Base-by-base conservation (phyloP, 2,113 vertebrate species). In the Hystrix brachyura region DNA sequence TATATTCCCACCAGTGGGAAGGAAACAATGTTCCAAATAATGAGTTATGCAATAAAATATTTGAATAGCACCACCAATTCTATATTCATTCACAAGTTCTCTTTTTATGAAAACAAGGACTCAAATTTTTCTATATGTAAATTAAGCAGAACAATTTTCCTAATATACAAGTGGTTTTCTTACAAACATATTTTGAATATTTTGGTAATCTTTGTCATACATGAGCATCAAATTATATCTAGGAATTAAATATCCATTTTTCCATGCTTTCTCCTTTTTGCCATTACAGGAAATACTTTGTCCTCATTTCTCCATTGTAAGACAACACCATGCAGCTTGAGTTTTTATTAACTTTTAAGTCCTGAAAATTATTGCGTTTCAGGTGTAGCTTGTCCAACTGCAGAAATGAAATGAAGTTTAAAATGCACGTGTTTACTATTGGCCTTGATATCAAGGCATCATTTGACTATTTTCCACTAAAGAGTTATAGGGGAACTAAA, bases 381-480 rank as follows among this genome's bases (percentile, higher is more conserved):
- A 46, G 5, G 95, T 93, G 93, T 53, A 95, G n/a, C 32, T 87
- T 84, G 29, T 62, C 59, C 13, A 34, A 69, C 64, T 82, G 48
- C 11, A 93, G 57, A 46, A 64, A 51, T 80, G 79, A 97, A 94
- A 95, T 90, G 55, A 95, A 93, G n/a, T 90, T 96, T 62, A 94
- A 97, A 91, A 43, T 89, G 60, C 2, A 71, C 57, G 13, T 48
- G 38, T 7, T 34, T 59, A 27, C 13, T 7, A 96, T 62, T 32
- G 5, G 6, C 57, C 85, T 95, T 95, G 84, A 90, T 43, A 82
- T 53, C 34, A 51, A 96, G 81, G 21, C 74, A 67, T 82, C 71
- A 92, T 79, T 92, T 85, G 53, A 7, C 12, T 94, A 74, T 87
- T 82, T 27, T 88, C 25, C 76, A 72, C 12, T 67, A 65, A 86